Evolutionary conservation across 2,797 vertebrate species (phyloP), one percentile per base, ranked within the genome.

Genomic region (Selene dorsalis): DNA sequence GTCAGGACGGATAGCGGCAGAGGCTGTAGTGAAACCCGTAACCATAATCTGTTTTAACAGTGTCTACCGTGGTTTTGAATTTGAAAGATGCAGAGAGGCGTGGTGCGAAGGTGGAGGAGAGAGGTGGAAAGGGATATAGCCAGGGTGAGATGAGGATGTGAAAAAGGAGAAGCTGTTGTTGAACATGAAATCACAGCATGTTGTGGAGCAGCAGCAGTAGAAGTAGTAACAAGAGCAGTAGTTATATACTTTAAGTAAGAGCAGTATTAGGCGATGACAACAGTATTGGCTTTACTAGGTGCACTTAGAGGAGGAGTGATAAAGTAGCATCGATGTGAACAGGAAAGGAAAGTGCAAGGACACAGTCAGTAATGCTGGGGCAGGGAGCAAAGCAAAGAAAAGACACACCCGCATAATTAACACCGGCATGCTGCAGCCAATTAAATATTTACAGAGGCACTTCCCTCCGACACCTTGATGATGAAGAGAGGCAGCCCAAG

Each of bases 401-500:
- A 84, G 87, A 85, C 85, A 86, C 90, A 89, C 77, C 92, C 84
- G 87, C 89, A 94, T 93, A 94, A 94, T 94, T 94, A 95, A 93
- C 89, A 91, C 62, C 47, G 80, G 89, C 90, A 84, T 86, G 86
- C 93, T 89, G 93, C 94, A 93, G 91, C 90, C 94, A 94, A 95
- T 95, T 92, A 95, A 95, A 95, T 95, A 95, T 95, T 94, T 95
- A 94, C 93, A 87, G 84, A 93, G 84, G 88, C 92, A 83, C 92
- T 92, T 92, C 80, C 87, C 88, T 90, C 86, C 69, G 82, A 92
- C 92, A 93, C 92, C 91, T 91, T 91, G 87, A 90, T 92, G 93
- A 94, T 93, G 90, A 92, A 90, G 90, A 88, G 87, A 84, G 85
- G 91, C 90, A 92, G 91, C 86, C 81, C 61, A 79, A 89, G 90